These are phyloP conservation scores for Sialia sialis DNA, from an alignment of 2,113 vertebrate species.

Conservation along the genomic window DNA sequence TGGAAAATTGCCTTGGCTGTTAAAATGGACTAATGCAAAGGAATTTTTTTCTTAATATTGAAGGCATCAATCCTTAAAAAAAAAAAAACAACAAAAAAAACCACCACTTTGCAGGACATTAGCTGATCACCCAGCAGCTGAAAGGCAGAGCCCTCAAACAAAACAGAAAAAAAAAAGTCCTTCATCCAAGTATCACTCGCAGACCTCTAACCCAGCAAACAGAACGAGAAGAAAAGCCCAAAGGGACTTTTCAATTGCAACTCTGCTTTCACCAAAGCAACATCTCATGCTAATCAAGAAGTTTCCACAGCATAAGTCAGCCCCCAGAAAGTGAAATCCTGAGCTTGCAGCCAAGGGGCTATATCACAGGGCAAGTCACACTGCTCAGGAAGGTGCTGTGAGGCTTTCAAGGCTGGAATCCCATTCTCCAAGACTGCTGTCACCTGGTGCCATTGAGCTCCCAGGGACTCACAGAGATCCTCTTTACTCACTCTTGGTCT, in stretches of 20 bases:
- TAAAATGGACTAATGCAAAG: constrained; percentile 83
- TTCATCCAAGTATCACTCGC: background rate
- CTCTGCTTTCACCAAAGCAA: background rate
- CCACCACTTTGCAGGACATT: constrained; percentile 19
- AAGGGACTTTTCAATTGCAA: background rate
- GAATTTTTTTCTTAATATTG: constrained; percentile 12
- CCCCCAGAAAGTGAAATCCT: background rate
- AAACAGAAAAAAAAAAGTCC: background rate
- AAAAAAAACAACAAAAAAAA: background rate
- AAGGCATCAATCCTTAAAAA: constrained; percentile 33
- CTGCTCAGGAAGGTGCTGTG: background rate
- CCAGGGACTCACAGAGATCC: background rate
- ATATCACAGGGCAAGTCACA: background rate
- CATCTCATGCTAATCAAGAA: background rate
- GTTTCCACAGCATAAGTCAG: background rate
- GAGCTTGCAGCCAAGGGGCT: background rate
- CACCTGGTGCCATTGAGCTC: background rate
- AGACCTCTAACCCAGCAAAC: background rate
- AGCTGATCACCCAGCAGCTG: constrained; percentile 23
- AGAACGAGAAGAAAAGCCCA: background rate
- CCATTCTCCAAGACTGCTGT: fast-evolving
- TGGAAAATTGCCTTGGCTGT: constrained; percentile 85
- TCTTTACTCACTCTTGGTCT: background rate
- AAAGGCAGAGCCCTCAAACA: background rate
- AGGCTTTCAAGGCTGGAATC: background rate